These are phyloP conservation scores for Virgularia gustaviana DNA, from an alignment of 92 coral and sea anemone genomes.

Conservation along the genomic window DNA sequence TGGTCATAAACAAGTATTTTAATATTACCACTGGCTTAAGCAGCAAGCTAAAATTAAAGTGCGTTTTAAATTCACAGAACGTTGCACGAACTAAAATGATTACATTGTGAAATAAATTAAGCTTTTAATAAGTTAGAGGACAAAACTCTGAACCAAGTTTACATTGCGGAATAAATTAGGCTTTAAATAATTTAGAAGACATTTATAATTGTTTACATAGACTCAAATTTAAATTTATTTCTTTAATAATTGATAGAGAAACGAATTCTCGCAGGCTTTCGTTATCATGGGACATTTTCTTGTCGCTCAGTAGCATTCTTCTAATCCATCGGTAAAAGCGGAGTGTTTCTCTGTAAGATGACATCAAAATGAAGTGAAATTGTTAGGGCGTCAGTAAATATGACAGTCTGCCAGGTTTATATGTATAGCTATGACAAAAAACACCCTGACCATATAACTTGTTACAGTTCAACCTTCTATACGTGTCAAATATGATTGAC, in stretches of 20 bases:
- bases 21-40: background rate
- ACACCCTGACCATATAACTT: background rate
- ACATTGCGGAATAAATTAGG: slow-evolving; percentile 9
- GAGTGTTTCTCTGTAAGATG: slow-evolving; percentile 37
- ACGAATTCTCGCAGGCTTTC: slow-evolving; percentile 20
- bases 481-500: too few species aligned
- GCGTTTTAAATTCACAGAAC: too few species aligned
- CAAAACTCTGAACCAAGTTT: too few species aligned
- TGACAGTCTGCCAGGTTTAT: background rate
- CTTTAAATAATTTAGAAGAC: slow-evolving; percentile 17
- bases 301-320: slow-evolving; percentile 30
- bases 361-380: slow-evolving; percentile 28
- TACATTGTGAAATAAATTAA: slow-evolving; percentile 15
- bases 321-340: slow-evolving; percentile 34
- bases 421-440: background rate
- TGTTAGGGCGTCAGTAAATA: background rate
- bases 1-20: background rate
- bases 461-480: background rate
- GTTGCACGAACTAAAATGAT: too few species aligned
- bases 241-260: slow-evolving; percentile 25
- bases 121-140: slow-evolving; percentile 11
- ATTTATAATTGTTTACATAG: slow-evolving; percentile 6
- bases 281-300: background rate
- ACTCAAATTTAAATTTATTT: background rate
- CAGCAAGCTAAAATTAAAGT: too few species aligned